Conservation (phyloP, 1,140 invertebrate species). For the Ditylenchus dipsaci region DNA sequence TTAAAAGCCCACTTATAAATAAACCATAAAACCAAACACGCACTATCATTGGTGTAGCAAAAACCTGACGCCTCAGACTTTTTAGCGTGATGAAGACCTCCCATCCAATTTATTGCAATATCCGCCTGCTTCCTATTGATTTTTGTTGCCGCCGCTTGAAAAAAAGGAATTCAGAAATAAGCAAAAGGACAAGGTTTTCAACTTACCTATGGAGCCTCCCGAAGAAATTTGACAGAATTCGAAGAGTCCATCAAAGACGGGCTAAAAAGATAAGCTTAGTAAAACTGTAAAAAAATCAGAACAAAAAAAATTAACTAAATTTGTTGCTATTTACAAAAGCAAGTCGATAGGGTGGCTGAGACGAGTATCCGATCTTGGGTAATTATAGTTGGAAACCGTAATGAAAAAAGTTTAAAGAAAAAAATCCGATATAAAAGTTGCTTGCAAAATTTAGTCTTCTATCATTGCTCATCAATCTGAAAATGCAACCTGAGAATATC, state of each 20-base stretch:
- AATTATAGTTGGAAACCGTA: too few relatives aligned
- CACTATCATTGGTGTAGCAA: slow-evolving; percentile 92
- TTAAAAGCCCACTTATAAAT: too few relatives aligned
- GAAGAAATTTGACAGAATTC: slow-evolving; percentile 96
- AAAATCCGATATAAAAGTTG: too few relatives aligned
- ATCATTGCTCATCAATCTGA: too few relatives aligned
- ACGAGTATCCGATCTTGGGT: too few relatives aligned
- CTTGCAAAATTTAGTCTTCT: too few relatives aligned
- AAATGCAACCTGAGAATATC: too few relatives aligned
- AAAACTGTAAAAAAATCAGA: too few relatives aligned
- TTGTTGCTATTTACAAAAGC: too few relatives aligned
- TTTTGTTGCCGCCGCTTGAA: slow-evolving; percentile 80
- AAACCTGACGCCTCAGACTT: slow-evolving; percentile 88
- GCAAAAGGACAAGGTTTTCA: slow-evolving; percentile 20
- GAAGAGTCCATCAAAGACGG: slow-evolving; percentile 91
- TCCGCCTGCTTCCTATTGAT: slow-evolving; percentile 91
- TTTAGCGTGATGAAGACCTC: slow-evolving; percentile 93
- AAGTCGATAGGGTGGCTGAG: too few relatives aligned
- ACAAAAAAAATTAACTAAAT: too few relatives aligned
- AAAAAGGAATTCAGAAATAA: slow-evolving; percentile 7
- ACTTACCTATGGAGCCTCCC: slow-evolving; percentile 80
- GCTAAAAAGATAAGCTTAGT: background rate
- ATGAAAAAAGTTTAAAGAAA: too few relatives aligned
- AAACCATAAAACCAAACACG: background rate
- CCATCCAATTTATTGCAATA: slow-evolving; percentile 97